A percentile compares a stretch with the other conserved stretches of the same genome.
These are phyloP conservation scores for Carassius auratus DNA, from an alignment of 2,113 vertebrate species.

Conservation along the genomic window DNA sequence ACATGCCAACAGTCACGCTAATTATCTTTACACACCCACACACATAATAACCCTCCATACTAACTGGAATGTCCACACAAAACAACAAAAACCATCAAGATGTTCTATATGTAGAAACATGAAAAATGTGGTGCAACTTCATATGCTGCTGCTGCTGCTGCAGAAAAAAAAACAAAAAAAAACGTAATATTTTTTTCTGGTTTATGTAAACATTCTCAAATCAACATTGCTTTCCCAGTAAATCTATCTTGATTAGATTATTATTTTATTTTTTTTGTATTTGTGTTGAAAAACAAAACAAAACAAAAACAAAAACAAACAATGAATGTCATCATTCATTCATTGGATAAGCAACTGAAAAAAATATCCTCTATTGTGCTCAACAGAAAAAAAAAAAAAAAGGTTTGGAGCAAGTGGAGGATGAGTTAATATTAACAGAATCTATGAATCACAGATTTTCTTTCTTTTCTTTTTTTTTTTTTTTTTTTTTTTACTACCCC, in stretches of 20 bases:
- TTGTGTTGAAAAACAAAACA: too few species aligned
- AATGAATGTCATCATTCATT: too few species aligned
- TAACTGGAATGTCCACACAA: not conserved
- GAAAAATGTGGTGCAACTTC: not conserved
- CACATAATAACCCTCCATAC: not conserved
- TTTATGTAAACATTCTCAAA: not conserved
- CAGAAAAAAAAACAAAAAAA: not conserved
- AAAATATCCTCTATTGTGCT: too few species aligned
- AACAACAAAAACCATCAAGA: not conserved
- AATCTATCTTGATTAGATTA: too few species aligned
- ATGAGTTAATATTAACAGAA: not conserved
- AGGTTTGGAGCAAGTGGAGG: too few species aligned
- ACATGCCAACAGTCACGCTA: conserved; percentile 14
- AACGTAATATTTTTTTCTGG: not conserved
- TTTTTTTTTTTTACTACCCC: not conserved
- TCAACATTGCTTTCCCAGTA: not conserved
- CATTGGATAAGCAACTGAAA: too few species aligned
- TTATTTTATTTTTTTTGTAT: too few species aligned
- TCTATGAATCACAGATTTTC: not conserved
- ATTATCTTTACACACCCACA: conserved; percentile 21
- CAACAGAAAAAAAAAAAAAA: too few species aligned
- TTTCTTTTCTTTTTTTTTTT: not conserved
- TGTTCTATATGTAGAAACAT: not conserved
- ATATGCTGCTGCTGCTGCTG: not conserved
- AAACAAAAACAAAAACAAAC: too few species aligned